Conservation (phyloP, 2,888 invertebrate genomes). For the Aricia artaxerxes region DNA sequence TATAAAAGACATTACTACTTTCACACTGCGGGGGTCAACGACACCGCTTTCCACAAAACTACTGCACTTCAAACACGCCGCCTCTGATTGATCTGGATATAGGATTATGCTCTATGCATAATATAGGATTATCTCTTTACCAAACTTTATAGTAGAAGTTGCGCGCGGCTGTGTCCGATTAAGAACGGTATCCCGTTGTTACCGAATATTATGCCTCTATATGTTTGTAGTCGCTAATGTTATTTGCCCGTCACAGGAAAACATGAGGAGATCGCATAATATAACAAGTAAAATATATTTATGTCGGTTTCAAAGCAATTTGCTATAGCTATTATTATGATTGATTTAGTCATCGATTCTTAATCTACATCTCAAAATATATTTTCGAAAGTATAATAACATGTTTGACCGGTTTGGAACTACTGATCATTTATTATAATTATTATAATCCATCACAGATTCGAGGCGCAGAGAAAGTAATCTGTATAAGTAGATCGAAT, state of each 20-base stretch:
- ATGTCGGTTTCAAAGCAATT: too few species aligned
- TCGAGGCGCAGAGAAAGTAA: not conserved
- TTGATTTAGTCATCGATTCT: not conserved
- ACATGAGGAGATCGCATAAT: too few species aligned
- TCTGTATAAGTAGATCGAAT: not conserved
- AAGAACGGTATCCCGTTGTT: too few species aligned
- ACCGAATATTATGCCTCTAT: too few species aligned
- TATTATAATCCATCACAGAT: not conserved
- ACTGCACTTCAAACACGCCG: not conserved
- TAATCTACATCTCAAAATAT: not conserved
- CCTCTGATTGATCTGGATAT: not conserved
- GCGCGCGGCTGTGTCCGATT: too few species aligned
- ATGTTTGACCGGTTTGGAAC: not conserved
- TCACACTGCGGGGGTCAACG: constrained; percentile 14
- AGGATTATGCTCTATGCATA: too few species aligned
- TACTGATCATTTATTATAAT: not conserved
- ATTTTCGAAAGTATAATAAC: constrained; percentile 3
- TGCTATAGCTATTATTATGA: too few species aligned
- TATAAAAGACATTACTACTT: constrained; percentile 17
- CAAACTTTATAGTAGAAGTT: too few species aligned
- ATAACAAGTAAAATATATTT: too few species aligned
- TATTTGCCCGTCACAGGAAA: too few species aligned
- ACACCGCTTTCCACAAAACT: constrained; percentile 10
- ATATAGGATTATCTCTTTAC: too few species aligned
- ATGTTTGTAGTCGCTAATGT: too few species aligned